phyloP scores from a whole-genome alignment of 2,113 vertebrate genomes.

The Nesoenas mayeri region DNA sequence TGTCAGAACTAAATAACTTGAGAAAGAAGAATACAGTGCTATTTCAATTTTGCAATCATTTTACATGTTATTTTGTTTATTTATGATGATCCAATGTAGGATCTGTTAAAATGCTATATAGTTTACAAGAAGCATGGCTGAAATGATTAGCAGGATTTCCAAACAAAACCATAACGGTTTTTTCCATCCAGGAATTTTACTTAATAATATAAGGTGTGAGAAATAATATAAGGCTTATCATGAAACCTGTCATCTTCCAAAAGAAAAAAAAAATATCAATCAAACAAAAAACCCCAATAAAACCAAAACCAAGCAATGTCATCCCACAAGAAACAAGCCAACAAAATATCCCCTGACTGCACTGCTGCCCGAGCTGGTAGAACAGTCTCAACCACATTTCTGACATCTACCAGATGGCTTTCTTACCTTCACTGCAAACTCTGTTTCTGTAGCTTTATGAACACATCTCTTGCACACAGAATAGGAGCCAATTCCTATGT shows the following conservation, averaged over 20 bases:
- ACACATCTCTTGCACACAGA: conserved; percentile 89
- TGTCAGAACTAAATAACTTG: background rate
- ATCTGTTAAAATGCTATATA: background rate
- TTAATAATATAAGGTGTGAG: background rate
- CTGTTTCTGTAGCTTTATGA: conserved; percentile 88
- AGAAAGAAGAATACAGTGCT: background rate
- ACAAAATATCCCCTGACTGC: background rate
- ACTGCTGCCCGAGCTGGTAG: background rate
- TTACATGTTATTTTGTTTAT: background rate
- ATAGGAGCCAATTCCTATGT: conserved; percentile 85
- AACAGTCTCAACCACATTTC: background rate
- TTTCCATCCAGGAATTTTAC: background rate
- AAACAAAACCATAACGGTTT: background rate
- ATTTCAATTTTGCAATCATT: background rate
- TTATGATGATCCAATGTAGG: background rate
- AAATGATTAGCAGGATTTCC: background rate
- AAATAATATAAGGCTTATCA: background rate
- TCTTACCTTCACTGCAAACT: conserved; percentile 94
- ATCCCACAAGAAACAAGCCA: background rate
- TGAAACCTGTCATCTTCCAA: background rate
- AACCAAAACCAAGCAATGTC: background rate
- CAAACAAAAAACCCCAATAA: no score
- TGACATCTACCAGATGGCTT: background rate
- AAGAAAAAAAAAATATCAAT: background rate
- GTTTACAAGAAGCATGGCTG: background rate